A percentile compares a stretch with the other conserved stretches of the same genome.
Conservation (phyloP, 2,113 vertebrate species). For the Myxocyprinus asiaticus region DNA sequence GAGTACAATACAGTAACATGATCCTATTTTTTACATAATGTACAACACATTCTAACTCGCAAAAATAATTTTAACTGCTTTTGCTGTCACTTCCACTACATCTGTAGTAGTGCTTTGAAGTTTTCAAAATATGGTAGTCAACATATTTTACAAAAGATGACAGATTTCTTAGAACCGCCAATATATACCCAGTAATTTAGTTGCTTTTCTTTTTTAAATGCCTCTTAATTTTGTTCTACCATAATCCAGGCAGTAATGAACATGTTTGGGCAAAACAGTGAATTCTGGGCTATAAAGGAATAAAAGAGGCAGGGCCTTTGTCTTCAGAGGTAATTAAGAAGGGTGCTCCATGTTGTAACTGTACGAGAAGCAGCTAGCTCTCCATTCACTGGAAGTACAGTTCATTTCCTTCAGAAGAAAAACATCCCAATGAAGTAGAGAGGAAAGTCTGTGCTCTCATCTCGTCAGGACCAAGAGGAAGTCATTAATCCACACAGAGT, state of each 20-base stretch:
- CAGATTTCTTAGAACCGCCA: neutral
- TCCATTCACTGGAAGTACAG: slow-evolving; percentile 16
- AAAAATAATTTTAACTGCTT: slow-evolving; percentile 65
- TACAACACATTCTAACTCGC: slow-evolving; percentile 69
- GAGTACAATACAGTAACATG: slow-evolving; percentile 59
- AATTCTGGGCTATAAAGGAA: neutral
- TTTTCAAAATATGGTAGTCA: slow-evolving; percentile 57
- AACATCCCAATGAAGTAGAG: neutral
- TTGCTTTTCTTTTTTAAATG: neutral
- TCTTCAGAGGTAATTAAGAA: neutral
- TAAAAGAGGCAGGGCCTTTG: slow-evolving; percentile 3
- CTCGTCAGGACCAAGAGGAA: neutral
- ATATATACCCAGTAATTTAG: neutral
- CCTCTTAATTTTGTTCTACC: neutral
- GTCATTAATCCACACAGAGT: neutral
- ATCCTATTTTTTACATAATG: slow-evolving; percentile 77
- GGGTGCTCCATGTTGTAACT: neutral
- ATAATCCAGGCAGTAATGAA: neutral
- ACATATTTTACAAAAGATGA: slow-evolving; percentile 39
- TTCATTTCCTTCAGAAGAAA: slow-evolving; percentile 25
- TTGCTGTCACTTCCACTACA: slow-evolving; percentile 65
- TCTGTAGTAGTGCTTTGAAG: slow-evolving; percentile 64
- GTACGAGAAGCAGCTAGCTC: neutral
- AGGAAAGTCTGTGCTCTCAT: slow-evolving; percentile 5
- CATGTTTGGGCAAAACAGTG: neutral